Evolutionary conservation across 2,113 vertebrate genomes (phyloP), one percentile per base, ranked within the genome.

Genomic region (Rhynchomys soricoides): DNA sequence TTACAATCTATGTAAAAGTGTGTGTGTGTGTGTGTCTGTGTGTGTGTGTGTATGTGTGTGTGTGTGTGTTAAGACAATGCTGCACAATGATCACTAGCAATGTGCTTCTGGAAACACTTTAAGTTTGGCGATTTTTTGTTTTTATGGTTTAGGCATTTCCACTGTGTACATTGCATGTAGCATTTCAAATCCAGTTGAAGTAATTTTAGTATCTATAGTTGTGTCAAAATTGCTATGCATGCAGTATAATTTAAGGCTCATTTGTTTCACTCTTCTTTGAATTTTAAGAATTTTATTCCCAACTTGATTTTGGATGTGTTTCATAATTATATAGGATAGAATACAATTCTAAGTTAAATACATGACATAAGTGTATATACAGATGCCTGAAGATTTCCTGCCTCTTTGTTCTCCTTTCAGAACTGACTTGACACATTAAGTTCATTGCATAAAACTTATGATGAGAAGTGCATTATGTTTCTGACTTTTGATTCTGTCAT

Each of bases 291-390:
- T 78, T 45, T 87, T 45, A 78, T 45, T 90, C 71, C 43, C 31
- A 91, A 43, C 64, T 97, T 70, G 4, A 81, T 52, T 92, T 81
- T 71, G 43, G 31, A 45, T 94, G 64, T 81, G 52, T 75, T 92
- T 89, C 81, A 48, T 77, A 87, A 66, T 83, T 77, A 16, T 3
- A 4, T 19, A 71, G 66, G 75, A 17, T 37, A 55, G 68, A 74
- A 81, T 45, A 91, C 81, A 77, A 40, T 57, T 82, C 37, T 22
- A 37, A 26, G 62, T 75, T 64, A 90, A 89, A 52, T 70, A 87
- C 81, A 55, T 22, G 86, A 95, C 89, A 77, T 52, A 87, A 81
- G 7, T 22, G 16, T 52, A 40, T 79, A 48, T 17, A 45, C 34
- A 94, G 52, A 62, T 70, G 10, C 66, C 11, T 74, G 8, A 1